These are phyloP conservation scores for Himalopsyche tibetana DNA, from an alignment of 2,888 invertebrate species.

Conservation along the genomic window DNA sequence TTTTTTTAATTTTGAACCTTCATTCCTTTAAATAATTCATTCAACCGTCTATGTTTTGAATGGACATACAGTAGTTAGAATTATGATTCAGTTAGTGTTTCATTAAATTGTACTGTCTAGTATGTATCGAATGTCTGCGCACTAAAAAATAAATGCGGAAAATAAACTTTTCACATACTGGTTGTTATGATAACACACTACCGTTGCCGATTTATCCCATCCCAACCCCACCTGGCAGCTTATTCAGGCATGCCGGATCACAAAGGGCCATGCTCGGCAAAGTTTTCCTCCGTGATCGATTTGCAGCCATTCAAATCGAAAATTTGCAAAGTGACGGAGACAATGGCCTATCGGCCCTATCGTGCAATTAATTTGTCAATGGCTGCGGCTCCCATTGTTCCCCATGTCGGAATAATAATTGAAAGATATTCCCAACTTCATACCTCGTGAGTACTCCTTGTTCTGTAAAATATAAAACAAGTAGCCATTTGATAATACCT, in stretches of 20 bases:
- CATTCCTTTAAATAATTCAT: no score
- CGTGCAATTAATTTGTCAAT: constrained; percentile 25
- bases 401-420: neutral
- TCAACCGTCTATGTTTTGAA: no score
- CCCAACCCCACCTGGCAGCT: neutral
- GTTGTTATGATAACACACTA: neutral
- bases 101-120: no score
- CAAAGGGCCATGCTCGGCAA: neutral
- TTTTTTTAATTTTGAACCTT: no score
- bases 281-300: constrained; percentile 40
- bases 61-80: no score
- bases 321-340: constrained; percentile 23
- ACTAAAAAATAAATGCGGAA: no score
- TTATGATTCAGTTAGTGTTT: no score
- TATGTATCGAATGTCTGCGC: no score
- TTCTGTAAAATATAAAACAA: no score
- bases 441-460: neutral
- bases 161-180: neutral
- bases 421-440: neutral
- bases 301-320: constrained; percentile 29
- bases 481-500: no score
- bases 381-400: neutral
- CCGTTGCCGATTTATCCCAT: neutral
- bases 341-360: constrained; percentile 28
- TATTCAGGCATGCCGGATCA: neutral